Percentiles rank a stretch among this genome's conserved stretches.
Evolutionary conservation across 2,797 vertebrate species (phyloP).

Genomic region (Coilia nasus): DNA sequence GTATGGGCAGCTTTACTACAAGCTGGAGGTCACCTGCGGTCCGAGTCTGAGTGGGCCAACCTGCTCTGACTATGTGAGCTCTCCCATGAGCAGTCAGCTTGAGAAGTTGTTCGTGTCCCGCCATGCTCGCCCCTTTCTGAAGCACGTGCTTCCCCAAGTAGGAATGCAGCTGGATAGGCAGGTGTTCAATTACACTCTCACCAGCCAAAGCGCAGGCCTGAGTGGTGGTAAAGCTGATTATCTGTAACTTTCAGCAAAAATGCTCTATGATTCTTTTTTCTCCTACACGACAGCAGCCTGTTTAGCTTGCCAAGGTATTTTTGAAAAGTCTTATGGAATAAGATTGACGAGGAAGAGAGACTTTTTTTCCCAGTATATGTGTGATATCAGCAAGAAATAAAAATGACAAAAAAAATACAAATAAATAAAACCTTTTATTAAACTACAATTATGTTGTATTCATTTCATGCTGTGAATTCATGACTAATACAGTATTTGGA

Average conservation of each 20-base stretch:
- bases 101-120: constrained; percentile 67
- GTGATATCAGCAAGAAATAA: not conserved
- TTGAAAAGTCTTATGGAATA: not conserved
- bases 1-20: constrained; percentile 72
- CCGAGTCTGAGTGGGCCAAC: constrained; percentile 68
- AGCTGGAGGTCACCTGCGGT: constrained; percentile 65
- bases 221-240: not conserved
- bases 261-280: not conserved
- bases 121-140: constrained; percentile 66
- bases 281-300: not conserved
- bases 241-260: not conserved
- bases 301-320: not conserved
- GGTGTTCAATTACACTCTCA: not conserved
- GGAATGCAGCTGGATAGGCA: constrained; percentile 65
- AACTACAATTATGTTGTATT: not conserved
- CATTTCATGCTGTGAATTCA: not conserved
- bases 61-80: constrained; percentile 71
- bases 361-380: not conserved
- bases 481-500: not conserved
- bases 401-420: not conserved
- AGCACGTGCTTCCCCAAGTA: constrained; percentile 61
- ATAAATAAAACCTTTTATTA: not conserved
- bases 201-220: not conserved
- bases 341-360: too few species aligned
- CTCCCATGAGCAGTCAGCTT: constrained; percentile 62